Base-by-base conservation (phyloP, 2,888 invertebrate genomes). In the Eupithecia dodoneata region DNA sequence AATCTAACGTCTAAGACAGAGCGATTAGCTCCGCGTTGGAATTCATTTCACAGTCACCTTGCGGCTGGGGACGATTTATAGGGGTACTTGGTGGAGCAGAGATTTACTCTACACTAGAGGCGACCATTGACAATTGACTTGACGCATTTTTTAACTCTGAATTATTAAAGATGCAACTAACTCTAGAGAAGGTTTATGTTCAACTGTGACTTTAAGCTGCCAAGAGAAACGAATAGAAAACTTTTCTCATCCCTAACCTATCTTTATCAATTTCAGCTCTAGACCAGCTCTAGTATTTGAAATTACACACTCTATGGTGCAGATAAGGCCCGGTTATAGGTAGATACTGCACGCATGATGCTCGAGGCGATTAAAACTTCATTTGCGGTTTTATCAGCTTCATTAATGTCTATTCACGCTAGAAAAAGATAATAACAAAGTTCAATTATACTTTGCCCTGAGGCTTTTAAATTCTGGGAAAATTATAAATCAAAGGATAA, bases 31-130 rank as follows among this genome's bases (percentile, higher is more conserved):
- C 71, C 69, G 65, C 77, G 66, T 75, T 76, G 76, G 76, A 78
- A 80, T 82, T 81, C 80, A 82, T 80, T 81, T 79, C 74, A 70
- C 72, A 73, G 69, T 76, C 76, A 79, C 78, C 75, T 76, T 79
- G 79, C 75, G 78, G 77, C 70, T 76, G 74, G 59, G 49, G 74
- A 75, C 76, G 76, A 78, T 78, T 79, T 80, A 81, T 80, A 78
- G 74, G 78, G 77, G 78, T 77, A 13, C n/a, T 13, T 41, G 63
- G 47, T 13, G 44, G 74, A 78, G 67, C 71, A 13, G 12, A 18
- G 45, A 18, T 70, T 12, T 67, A 13, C 45, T 45, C 9, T 15
- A 47, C 5, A 9, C n/a, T 67, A 70, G 69, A 70, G 18, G 47
- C 69, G 47, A 66, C 41, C 30, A 30, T 30, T 30, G 30, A 30